Evolutionary conservation across 2,113 vertebrate genomes (phyloP).

Genomic region (Pseudorasbora parva): DNA sequence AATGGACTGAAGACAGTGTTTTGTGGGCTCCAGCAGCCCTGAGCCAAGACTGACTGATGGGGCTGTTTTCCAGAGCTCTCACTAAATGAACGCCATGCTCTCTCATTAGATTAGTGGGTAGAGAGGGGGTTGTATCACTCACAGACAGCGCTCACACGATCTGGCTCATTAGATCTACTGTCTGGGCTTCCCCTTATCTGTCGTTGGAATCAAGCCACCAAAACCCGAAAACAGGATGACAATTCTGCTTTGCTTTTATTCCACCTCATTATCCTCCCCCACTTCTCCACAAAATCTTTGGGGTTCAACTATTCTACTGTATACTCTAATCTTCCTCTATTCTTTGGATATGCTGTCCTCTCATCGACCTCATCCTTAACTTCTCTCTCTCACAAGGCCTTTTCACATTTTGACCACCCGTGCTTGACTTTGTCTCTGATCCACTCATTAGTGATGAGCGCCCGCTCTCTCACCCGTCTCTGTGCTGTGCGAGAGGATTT

Average conservation of each 20-base stretch:
- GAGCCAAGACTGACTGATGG: conserved; percentile 19
- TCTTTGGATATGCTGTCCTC: neutral
- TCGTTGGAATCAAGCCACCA: conserved; percentile 20
- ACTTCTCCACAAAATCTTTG: neutral
- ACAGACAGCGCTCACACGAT: neutral
- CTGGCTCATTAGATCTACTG: conserved; percentile 24
- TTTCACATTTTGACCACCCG: conserved; percentile 17
- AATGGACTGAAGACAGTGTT: conserved; percentile 23
- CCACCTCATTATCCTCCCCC: neutral
- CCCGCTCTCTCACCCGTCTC: neutral
- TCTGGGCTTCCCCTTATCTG: conserved; percentile 9
- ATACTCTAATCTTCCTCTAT: neutral
- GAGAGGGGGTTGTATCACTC: conserved; percentile 16
- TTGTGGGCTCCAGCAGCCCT: conserved; percentile 13
- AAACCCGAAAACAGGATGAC: neutral
- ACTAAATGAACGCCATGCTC: conserved; percentile 16
- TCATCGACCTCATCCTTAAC: neutral
- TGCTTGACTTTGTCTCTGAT: conserved; percentile 13
- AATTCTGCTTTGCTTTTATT: neutral
- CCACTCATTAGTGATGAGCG: conserved; percentile 17
- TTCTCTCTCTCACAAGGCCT: neutral
- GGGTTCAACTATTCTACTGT: neutral
- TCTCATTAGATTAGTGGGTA: conserved; percentile 35
- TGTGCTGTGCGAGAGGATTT: conserved; percentile 11
- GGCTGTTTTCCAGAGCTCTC: conserved; percentile 17